Conservation (phyloP, 1,140 invertebrate species). For the Calephelis virginiensis region DNA sequence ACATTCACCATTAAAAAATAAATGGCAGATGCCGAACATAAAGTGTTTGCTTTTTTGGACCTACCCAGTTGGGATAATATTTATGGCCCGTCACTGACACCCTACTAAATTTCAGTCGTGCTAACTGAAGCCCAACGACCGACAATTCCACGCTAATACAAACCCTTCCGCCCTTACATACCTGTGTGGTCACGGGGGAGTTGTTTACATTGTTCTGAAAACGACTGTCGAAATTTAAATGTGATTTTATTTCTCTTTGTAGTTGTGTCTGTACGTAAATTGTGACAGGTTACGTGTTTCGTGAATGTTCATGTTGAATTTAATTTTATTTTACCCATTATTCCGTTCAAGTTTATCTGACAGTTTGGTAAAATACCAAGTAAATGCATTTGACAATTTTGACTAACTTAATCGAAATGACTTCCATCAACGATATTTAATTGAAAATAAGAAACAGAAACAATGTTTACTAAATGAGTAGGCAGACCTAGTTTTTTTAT, state of each 20-base stretch:
- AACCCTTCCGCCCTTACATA: constrained; percentile 17
- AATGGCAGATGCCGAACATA: constrained; percentile 7
- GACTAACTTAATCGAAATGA: too few species aligned
- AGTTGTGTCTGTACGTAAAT: background rate
- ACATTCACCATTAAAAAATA: constrained; percentile 17
- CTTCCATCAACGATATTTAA: too few species aligned
- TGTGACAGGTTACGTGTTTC: background rate
- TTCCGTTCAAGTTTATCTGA: too few species aligned
- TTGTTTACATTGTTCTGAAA: constrained; percentile 16
- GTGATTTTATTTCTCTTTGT: background rate
- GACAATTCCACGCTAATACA: constrained; percentile 16
- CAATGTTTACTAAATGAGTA: too few species aligned
- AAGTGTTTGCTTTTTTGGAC: constrained; percentile 17
- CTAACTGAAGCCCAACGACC: constrained; percentile 17
- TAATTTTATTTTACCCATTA: too few species aligned
- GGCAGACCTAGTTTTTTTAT: too few species aligned
- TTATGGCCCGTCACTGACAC: constrained; percentile 15
- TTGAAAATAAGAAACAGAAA: too few species aligned
- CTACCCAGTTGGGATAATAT: constrained; percentile 10
- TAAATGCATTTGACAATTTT: too few species aligned
- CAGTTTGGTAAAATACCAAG: too few species aligned
- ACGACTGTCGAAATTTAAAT: constrained; percentile 12
- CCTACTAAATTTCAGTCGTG: constrained; percentile 13
- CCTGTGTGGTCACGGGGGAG: constrained; percentile 6
- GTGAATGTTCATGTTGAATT: too few species aligned